A percentile compares a stretch with the other conserved stretches of the same genome.
These are phyloP conservation scores for Caenorhabditis becei DNA, from an alignment of 2,888 invertebrate genomes.

Conservation along the genomic window DNA sequence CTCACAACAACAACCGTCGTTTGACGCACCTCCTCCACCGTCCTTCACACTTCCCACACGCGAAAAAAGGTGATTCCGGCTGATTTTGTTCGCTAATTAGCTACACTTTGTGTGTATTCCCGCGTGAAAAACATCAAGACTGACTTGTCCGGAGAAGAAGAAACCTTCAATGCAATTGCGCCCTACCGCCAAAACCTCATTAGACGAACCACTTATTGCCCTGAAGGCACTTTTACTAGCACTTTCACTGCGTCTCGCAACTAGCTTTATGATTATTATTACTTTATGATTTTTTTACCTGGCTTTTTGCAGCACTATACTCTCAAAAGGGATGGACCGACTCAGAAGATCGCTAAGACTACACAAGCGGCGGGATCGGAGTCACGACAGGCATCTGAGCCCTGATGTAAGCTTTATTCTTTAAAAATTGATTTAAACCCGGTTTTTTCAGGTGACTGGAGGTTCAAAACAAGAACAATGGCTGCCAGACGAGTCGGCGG, in stretches of 20 bases:
- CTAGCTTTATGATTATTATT: not conserved
- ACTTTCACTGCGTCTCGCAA: constrained; percentile 32
- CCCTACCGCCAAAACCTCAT: constrained; percentile 29
- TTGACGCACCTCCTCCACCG: constrained; percentile 24
- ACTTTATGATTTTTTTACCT: not conserved
- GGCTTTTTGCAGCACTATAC: constrained; percentile 64
- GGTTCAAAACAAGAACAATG: constrained; percentile 68
- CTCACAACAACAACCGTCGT: constrained; percentile 40
- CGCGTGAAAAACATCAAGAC: not conserved
- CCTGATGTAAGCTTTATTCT: constrained; percentile 18
- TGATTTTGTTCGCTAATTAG: constrained; percentile 5
- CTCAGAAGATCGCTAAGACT: constrained; percentile 87
- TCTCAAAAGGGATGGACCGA: constrained; percentile 82
- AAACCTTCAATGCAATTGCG: constrained; percentile 23
- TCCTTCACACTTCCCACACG: constrained; percentile 8
- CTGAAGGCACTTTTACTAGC: constrained; percentile 8
- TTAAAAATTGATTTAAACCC: not conserved
- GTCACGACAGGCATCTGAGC: constrained; percentile 42
- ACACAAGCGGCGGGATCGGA: constrained; percentile 87
- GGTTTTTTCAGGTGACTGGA: constrained; percentile 30
- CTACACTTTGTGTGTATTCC: not conserved
- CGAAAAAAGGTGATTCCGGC: constrained; percentile 35
- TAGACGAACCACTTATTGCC: constrained; percentile 40
- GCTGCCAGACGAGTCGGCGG: constrained; percentile 92
- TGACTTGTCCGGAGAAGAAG: not conserved